A percentile compares a stretch with the other conserved stretches of the same genome.
Evolutionary conservation across 2,797 vertebrate genomes (phyloP).

Genomic region (Chaunax sp.): DNA sequence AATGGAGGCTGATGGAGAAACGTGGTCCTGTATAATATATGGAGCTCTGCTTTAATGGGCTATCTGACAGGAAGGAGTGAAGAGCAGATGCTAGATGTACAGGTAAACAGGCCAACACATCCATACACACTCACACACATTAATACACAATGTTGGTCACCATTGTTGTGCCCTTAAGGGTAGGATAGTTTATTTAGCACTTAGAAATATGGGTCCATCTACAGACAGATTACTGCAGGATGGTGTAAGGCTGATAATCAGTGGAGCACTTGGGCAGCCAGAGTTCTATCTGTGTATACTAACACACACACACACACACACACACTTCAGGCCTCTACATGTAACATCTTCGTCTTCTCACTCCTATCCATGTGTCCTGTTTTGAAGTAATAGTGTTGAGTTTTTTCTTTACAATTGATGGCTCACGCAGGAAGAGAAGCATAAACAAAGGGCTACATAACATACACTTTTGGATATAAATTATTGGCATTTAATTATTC

Average conservation of each 20-base stretch:
- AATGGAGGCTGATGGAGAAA: conserved; percentile 4
- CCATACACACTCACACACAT: conserved; percentile 2
- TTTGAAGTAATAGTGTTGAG: conserved; percentile 11
- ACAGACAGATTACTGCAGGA: conserved; percentile 66
- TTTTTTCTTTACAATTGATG: conserved; percentile 13
- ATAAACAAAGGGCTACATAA: conserved; percentile 65
- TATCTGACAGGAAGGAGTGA: conserved; percentile 29
- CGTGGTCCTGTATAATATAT: neutral
- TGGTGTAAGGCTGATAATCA: conserved; percentile 73
- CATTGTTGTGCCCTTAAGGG: conserved; percentile 55
- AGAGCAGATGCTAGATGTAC: conserved; percentile 46
- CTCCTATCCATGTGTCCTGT: conserved; percentile 26
- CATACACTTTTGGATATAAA: conserved; percentile 74
- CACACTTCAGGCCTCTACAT: conserved; percentile 33
- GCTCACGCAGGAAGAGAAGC: conserved; percentile 45
- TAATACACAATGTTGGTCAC: conserved; percentile 52
- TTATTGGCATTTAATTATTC: conserved; percentile 79
- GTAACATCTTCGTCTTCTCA: conserved; percentile 41
- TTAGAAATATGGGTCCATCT: conserved; percentile 63
- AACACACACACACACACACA: conserved; percentile 10
- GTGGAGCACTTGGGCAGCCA: conserved; percentile 70
- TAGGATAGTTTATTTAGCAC: conserved; percentile 63
- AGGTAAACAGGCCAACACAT: conserved; percentile 18
- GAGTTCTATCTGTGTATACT: conserved; percentile 39
- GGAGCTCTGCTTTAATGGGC: conserved; percentile 6